phyloP scores from a whole-genome alignment of 1,140 invertebrate species.

The Leptinotarsa undecemlineata region DNA sequence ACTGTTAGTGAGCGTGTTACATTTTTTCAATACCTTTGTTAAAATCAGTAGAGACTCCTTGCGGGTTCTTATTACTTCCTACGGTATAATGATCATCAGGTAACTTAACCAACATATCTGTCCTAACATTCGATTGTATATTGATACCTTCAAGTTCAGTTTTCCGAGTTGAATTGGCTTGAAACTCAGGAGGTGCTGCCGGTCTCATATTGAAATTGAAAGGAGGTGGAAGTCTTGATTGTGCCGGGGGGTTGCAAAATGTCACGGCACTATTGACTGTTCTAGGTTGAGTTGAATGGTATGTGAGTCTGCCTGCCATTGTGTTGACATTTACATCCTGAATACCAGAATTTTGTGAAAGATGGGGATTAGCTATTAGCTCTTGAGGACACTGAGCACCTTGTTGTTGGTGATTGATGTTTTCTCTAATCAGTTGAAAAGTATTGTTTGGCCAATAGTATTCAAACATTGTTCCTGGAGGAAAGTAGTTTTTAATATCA shows the following conservation, averaged over 20 bases:
- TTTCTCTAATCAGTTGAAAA: constrained; percentile 64
- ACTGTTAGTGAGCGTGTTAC: too few species aligned
- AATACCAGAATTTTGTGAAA: constrained; percentile 58
- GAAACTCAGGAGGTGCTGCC: constrained; percentile 61
- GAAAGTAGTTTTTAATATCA: constrained; percentile 89
- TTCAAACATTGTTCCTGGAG: constrained; percentile 83
- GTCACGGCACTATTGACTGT: constrained; percentile 41
- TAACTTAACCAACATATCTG: too few species aligned
- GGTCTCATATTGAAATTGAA: constrained; percentile 53
- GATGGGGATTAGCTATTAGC: constrained; percentile 55
- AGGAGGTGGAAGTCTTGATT: constrained; percentile 49
- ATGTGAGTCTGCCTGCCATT: constrained; percentile 40
- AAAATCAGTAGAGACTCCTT: too few species aligned
- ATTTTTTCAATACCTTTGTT: too few species aligned
- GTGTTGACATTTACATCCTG: constrained; percentile 50
- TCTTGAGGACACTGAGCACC: constrained; percentile 67
- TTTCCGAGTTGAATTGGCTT: constrained; percentile 49
- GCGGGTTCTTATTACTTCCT: too few species aligned
- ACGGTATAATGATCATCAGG: too few species aligned
- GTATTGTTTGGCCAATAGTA: constrained; percentile 90
- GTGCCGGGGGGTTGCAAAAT: constrained; percentile 55
- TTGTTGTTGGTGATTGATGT: constrained; percentile 60
- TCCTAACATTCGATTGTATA: too few species aligned
- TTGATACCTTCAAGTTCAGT: too few species aligned
- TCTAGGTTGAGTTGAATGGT: constrained; percentile 43